These are phyloP conservation scores for Epirrhoe alternata DNA, from an alignment of 2,888 invertebrate species.

Conservation along the genomic window DNA sequence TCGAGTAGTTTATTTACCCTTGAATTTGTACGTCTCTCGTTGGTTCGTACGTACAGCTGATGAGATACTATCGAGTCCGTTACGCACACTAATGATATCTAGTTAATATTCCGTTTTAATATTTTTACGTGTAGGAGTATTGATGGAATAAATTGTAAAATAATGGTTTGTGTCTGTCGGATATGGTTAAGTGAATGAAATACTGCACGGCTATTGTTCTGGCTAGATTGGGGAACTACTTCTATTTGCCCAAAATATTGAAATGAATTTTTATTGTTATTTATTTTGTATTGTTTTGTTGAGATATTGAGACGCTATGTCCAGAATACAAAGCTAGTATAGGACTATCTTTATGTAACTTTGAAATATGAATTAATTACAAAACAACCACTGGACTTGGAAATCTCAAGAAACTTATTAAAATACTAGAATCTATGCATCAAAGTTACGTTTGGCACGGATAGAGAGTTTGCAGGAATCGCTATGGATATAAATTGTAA, in stretches of 20 bases:
- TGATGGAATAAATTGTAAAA: constrained; percentile 56
- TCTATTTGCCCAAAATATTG: constrained; percentile 6
- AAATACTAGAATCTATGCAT: not conserved
- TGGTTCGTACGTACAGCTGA: constrained; percentile 72
- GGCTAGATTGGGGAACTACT: constrained; percentile 4
- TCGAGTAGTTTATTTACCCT: constrained; percentile 35
- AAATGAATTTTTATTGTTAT: not conserved
- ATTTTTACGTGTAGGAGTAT: constrained; percentile 75
- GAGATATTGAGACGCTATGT: constrained; percentile 7
- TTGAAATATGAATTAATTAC: not conserved
- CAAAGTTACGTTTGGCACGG: not conserved
- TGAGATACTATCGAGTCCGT: constrained; percentile 67
- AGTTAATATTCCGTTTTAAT: constrained; percentile 69
- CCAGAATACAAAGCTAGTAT: constrained; percentile 8
- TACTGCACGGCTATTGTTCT: constrained; percentile 20
- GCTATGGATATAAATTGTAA: constrained; percentile 6
- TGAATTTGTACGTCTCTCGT: constrained; percentile 43
- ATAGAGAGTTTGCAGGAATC: not conserved
- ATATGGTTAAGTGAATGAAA: constrained; percentile 47
- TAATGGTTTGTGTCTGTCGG: constrained; percentile 60
- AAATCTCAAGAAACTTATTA: not conserved
- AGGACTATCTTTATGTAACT: constrained; percentile 11
- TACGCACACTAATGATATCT: constrained; percentile 71
- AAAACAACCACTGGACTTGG: not conserved
- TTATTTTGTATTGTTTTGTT: constrained; percentile 5